These are phyloP conservation scores for Ibycter americanus DNA, from an alignment of 2,797 vertebrate species.

Conservation along the genomic window DNA sequence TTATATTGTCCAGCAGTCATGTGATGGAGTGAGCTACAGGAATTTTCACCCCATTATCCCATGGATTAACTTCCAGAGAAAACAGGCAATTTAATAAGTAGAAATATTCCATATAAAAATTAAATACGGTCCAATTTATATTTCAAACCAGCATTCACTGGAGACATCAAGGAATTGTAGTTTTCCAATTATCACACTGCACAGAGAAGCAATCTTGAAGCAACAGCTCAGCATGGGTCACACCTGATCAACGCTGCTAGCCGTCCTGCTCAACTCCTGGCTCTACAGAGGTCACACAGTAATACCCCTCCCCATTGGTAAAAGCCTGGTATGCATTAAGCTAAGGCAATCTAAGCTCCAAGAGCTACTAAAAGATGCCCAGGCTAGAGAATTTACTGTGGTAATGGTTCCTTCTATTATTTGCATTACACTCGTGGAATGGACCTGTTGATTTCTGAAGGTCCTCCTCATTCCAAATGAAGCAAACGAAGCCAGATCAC, in stretches of 20 bases:
- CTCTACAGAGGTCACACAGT: background rate
- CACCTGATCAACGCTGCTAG: background rate
- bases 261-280: background rate
- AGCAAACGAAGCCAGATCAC: background rate
- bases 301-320: rapidly evolving
- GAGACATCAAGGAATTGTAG: background rate
- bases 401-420: background rate
- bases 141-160: background rate
- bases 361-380: background rate
- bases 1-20: background rate
- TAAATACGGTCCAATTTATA: background rate
- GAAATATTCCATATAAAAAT: background rate
- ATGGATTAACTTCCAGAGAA: background rate
- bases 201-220: background rate
- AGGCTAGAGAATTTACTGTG: background rate
- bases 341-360: background rate
- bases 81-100: background rate
- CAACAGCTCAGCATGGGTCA: background rate
- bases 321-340: background rate
- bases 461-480: background rate
- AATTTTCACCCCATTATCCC: conserved; percentile 14
- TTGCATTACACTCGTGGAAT: background rate
- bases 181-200: background rate
- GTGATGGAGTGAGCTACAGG: background rate
- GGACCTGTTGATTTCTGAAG: background rate